Evolutionary conservation across 2,113 vertebrate species (phyloP), one percentile per base, ranked within the genome.

Genomic region (Triplophysa dalaica): DNA sequence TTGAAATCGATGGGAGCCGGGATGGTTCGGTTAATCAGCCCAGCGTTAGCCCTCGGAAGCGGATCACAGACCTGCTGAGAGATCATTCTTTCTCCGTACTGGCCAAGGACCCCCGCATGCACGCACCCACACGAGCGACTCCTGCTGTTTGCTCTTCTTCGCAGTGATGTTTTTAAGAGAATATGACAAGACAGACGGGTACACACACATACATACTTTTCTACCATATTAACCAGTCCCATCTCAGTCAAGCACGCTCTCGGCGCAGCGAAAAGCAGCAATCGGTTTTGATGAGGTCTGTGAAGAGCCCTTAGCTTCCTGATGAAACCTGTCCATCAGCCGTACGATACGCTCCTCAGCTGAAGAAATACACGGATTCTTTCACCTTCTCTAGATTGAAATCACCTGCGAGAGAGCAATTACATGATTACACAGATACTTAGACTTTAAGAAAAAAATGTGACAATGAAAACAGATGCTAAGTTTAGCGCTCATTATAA

Each of bases 301-400:
- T 19, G 54, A 13, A 58, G 65, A 54, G 24, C 38, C 48, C 54
- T 68, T 52, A 22, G 76, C 60, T 85, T 78, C 75, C 69, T 84
- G 80, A 43, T 52, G 74, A 70, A 78, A 58, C 52, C 84, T 4
- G 8, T 62, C 74, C 21, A 17, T 29, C 68, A 43, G 63, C 21
- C 17, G 8, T 11, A 4, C 94, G 87, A 90, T 74, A 88, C 92
- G 68, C 41, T 52, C 60, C 50, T 99, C 94, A 99, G 90, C 97
- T 99, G 94, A 99, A 98, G 93, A 99, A 99, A 84, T 96, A 99
- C 0, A 92, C 95, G 21, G 98, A 98, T 45, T 88, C 86, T 83
- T 95, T 96, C 87, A 99, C 98, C 24, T 84, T 87, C 68, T 92
- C 70, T 72, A 99, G 90, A 89, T 97, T 89, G 60, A 99, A 96